These are phyloP conservation scores for Spilosoma lubricipeda DNA, from an alignment of 2,888 invertebrate genomes.

Conservation along the genomic window DNA sequence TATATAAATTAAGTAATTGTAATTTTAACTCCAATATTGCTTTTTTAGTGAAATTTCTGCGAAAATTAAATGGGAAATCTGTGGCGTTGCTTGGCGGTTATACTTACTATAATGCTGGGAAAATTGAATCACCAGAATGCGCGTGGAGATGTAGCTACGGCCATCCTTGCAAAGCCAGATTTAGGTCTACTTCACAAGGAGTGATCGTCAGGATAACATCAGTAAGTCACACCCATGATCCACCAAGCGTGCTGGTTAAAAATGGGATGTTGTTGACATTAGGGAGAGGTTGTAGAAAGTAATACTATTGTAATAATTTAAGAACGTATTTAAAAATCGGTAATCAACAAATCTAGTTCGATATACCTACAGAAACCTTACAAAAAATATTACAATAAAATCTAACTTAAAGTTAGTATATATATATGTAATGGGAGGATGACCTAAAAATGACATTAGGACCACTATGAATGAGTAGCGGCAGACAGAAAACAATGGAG, in stretches of 20 bases:
- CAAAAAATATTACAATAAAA: no score
- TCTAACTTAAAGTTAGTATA: no score
- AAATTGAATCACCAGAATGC: neutral
- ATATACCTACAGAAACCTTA: neutral
- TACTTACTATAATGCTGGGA: slow-evolving; percentile 18
- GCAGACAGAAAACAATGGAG: no score
- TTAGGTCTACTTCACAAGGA: slow-evolving; percentile 15
- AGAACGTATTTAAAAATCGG: neutral
- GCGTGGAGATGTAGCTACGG: slow-evolving; percentile 24
- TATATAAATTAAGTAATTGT: neutral
- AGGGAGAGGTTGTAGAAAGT: neutral
- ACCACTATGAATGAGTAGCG: no score
- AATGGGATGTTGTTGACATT: slow-evolving; percentile 2
- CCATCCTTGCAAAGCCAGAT: slow-evolving; percentile 23
- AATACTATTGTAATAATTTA: neutral
- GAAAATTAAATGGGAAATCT: slow-evolving; percentile 9
- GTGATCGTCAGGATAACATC: neutral
- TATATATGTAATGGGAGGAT: no score
- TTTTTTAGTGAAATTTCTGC: neutral
- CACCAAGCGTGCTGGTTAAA: neutral
- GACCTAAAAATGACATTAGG: no score
- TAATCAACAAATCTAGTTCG: neutral
- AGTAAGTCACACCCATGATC: neutral
- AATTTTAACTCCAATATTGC: neutral
- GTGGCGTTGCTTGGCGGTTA: slow-evolving; percentile 15